Evolutionary conservation across 2,888 invertebrate species (phyloP).

Genomic region (Synergus laeviventris): DNA sequence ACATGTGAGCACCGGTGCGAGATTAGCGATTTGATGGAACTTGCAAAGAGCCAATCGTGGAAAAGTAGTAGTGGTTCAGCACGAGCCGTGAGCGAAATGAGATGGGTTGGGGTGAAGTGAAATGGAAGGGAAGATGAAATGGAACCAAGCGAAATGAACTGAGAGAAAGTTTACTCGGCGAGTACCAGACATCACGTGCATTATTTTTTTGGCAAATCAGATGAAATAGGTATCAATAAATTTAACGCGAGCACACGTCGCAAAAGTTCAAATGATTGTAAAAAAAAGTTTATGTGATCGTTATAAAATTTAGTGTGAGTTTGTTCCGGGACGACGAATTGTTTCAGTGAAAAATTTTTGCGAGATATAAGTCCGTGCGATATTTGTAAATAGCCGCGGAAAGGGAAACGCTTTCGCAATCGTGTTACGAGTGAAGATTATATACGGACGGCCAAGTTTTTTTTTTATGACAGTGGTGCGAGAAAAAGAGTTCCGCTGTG

Average conservation of each 20-base stretch:
- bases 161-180: slow-evolving; percentile 47
- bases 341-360: slow-evolving; percentile 36
- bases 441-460: slow-evolving; percentile 19
- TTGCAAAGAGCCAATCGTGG: slow-evolving; percentile 42
- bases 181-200: slow-evolving; percentile 42
- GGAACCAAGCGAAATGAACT: slow-evolving; percentile 46
- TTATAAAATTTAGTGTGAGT: slow-evolving; percentile 9
- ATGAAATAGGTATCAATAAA: not conserved
- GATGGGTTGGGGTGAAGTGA: slow-evolving; percentile 42
- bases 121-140: slow-evolving; percentile 47
- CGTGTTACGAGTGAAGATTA: slow-evolving; percentile 20
- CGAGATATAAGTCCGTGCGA: slow-evolving; percentile 28
- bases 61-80: slow-evolving; percentile 35
- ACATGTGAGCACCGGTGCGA: slow-evolving; percentile 40
- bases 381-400: slow-evolving; percentile 46
- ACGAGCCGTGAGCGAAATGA: slow-evolving; percentile 46
- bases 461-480: slow-evolving; percentile 42
- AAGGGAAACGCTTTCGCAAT: slow-evolving; percentile 47
- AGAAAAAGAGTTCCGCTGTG: slow-evolving; percentile 41
- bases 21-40: slow-evolving; percentile 42
- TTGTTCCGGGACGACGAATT: slow-evolving; percentile 23
- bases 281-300: not conserved
- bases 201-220: not conserved
- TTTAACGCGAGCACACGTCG: not conserved
- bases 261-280: not conserved